Evolutionary conservation across 1,140 invertebrate species (phyloP), one percentile per base, ranked within the genome.

Genomic region (Diorhabda sublineata): DNA sequence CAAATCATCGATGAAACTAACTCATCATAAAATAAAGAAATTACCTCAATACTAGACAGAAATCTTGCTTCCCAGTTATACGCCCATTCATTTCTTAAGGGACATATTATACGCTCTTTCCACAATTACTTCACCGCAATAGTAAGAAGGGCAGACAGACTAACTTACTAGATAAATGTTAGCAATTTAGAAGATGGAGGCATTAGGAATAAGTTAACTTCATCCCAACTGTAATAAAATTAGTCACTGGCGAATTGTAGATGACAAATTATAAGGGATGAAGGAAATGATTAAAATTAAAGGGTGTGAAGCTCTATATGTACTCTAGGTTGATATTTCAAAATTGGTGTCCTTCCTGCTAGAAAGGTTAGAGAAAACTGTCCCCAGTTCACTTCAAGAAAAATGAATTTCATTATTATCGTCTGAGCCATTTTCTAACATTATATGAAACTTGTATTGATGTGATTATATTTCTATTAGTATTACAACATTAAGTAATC

Each of bases 91-190:
- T 52, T 52, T 52, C 47, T 52, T 52, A 8, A n/a, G n/a, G 47
- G 47, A 52, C n/a, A 52, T 52, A 52, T 52, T 52, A 6, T n/a
- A 4, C n/a, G 47, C 47, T 52, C n/a, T 52, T n/a, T 52, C 47
- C 47, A 52, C 47, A 52, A 52, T 52, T 52, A n/a, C 47, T n/a
- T n/a, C n/a, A 3, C 47, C 26, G 26, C 26, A 26, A 26, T 26
- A 26, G 26, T 26, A 52, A 3, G 47, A 52, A n/a, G n/a, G 47
- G 47, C n/a, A 52, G 47, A 52, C 6, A 8, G 47, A n/a, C 6
- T 52, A 52, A 52, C 47, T 52, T n/a, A 52, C 47, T 52, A 52
- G 47, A 52, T n/a, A 52, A 52, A 52, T 52, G 47, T 52, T 52
- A 52, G 47, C 47, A 52, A 52, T 52, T 52, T 52, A 52, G 47